phyloP scores from a whole-genome alignment of 2,888 invertebrate species.

The Hyposoter didymator region DNA sequence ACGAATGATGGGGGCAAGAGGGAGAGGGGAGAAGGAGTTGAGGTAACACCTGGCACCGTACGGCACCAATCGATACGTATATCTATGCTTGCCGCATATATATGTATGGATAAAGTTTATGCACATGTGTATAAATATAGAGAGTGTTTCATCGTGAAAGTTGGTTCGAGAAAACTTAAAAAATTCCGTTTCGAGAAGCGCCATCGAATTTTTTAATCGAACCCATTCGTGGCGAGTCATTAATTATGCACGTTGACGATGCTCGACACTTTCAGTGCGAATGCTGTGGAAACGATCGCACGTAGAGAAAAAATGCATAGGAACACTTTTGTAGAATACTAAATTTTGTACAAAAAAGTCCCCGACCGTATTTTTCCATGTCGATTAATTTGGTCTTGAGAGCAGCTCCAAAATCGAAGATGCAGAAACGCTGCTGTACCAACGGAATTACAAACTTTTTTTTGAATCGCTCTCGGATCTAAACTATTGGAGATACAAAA shows the following conservation, averaged over 20 bases:
- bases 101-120: slow-evolving; percentile 7
- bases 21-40: slow-evolving; percentile 49
- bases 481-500: not conserved
- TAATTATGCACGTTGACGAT: not conserved
- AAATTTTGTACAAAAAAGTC: not conserved
- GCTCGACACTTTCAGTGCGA: not conserved
- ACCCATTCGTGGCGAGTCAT: not conserved
- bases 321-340: not conserved
- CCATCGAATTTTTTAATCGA: not conserved
- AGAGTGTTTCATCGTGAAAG: not conserved
- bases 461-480: not conserved
- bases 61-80: slow-evolving; percentile 82
- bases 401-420: not conserved
- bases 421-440: not conserved
- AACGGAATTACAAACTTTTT: not conserved
- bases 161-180: slow-evolving; percentile 9
- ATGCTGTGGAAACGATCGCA: not conserved
- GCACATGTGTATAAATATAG: slow-evolving; percentile 11
- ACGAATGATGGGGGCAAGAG: slow-evolving; percentile 24
- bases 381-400: not conserved
- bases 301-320: not conserved
- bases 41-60: slow-evolving; percentile 81
- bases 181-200: not conserved
- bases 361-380: not conserved
- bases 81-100: slow-evolving; percentile 53